A percentile compares a stretch with the other conserved stretches of the same genome.
Conservation (phyloP, 1,140 invertebrate genomes). For the Galendromus occidentalis region DNA sequence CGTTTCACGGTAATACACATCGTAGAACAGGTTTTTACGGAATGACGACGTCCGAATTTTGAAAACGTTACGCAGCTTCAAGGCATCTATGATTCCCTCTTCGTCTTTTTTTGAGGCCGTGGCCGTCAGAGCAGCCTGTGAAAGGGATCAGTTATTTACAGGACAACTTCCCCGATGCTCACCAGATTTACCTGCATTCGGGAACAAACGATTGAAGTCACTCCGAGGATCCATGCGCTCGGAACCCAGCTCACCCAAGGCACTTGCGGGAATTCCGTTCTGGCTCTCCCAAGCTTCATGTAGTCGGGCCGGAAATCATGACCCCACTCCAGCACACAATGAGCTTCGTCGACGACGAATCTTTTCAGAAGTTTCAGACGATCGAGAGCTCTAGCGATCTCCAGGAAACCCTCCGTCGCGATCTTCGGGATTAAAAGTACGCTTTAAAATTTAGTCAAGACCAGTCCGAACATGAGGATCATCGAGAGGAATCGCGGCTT, state of each 20-base stretch:
- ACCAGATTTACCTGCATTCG: no score
- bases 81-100: slow-evolving; percentile 36
- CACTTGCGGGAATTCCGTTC: slow-evolving; percentile 44
- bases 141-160: no score
- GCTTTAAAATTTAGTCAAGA: no score
- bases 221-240: no score
- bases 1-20: slow-evolving; percentile 54
- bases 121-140: slow-evolving; percentile 56
- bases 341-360: slow-evolving; percentile 77
- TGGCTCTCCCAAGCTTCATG: slow-evolving; percentile 54
- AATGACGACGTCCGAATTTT: slow-evolving; percentile 39
- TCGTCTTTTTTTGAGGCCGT: slow-evolving; percentile 46
- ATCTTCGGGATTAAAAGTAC: neutral
- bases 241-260: slow-evolving; percentile 39
- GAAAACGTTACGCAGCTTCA: slow-evolving; percentile 35
- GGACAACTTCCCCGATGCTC: no score
- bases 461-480: no score
- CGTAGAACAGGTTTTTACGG: slow-evolving; percentile 45
- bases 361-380: slow-evolving; percentile 18
- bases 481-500: no score
- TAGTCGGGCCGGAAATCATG: slow-evolving; percentile 93
- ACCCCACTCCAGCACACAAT: slow-evolving; percentile 94
- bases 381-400: neutral
- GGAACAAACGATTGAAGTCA: no score
- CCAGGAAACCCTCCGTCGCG: neutral